Evolutionary conservation across 2,797 vertebrate genomes (phyloP), one percentile per base, ranked within the genome.

Genomic region (Numenius phaeopus): DNA sequence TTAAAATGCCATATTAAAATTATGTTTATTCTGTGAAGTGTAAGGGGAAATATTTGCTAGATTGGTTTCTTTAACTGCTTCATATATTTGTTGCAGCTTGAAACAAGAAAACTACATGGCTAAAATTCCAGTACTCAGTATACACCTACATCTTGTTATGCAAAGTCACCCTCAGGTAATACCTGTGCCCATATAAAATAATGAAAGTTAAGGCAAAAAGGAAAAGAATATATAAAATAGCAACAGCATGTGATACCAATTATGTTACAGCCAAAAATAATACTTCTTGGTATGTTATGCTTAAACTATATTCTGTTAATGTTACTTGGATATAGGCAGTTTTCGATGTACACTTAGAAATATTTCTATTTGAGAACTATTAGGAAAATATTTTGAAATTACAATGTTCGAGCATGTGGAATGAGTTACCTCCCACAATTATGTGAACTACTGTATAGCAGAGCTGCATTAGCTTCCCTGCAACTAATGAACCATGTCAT

Each of bases 401-500:
- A 73, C 66, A 90, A 78, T 88, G 76, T 91, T 83, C 46, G 61
- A 94, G 95, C 98, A 98, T 98, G 96, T 98, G 98, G 97, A 98
- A 98, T 91, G 83, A 96, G 96, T 98, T 98, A 97, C 86, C 95
- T 94, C 94, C 89, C 93, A 96, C 61, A 96, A 87, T 84, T 95
- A 86, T 73, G 72, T 92, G 95, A 96, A 97, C 97, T 98, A 98
- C 98, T 94, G 97, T 97, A 96, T 59, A 96, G 55, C 89, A 34
- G 65, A 96, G 87, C 77, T 93, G 66, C 73, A 58, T 95, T 97
- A 97, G 82, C 86, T 94, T 83, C 89, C 94, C 86, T 97, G 73
- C 94, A 91, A 34, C 96, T 98, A 98, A 98, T 98, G 97, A 98
- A 97, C 97, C 97, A 80, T 98, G 90, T 98, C 97, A 98, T 98